These are phyloP conservation scores for Homarus americanus DNA, from an alignment of 1,140 invertebrate species.

Conservation along the genomic window DNA sequence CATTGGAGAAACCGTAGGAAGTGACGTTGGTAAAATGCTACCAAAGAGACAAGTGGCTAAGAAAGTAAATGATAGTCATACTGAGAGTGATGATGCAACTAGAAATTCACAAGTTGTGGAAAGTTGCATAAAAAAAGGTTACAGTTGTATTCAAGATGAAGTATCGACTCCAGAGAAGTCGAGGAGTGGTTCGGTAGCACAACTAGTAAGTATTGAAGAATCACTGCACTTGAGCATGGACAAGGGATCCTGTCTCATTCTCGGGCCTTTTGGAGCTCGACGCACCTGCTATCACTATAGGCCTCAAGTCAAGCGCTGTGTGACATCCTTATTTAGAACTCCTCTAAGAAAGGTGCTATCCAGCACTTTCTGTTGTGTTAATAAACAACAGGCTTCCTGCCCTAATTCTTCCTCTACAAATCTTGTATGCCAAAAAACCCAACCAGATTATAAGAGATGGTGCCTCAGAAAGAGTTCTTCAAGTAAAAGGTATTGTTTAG, in stretches of 20 bases:
- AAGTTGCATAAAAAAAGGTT: not conserved
- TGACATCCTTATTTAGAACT: conserved; percentile 39
- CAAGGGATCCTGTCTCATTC: conserved; percentile 42
- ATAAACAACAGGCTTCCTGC: conserved; percentile 29
- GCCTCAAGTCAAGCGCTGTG: conserved; percentile 69
- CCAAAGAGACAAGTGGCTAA: not conserved
- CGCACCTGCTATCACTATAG: conserved; percentile 70
- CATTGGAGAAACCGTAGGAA: not conserved
- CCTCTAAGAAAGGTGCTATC: conserved; percentile 45
- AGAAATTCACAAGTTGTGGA: not conserved
- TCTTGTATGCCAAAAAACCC: conserved; percentile 32
- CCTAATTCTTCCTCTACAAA: conserved; percentile 27
- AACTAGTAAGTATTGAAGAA: conserved; percentile 45
- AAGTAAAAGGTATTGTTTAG: not conserved
- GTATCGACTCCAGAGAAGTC: not conserved
- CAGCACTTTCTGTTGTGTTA: conserved; percentile 9
- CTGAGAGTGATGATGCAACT: not conserved
- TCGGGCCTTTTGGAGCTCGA: conserved; percentile 62
- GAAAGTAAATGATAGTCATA: not conserved
- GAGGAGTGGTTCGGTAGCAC: conserved; percentile 4
- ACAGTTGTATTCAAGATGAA: not conserved
- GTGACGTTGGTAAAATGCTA: not conserved
- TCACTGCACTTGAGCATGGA: conserved; percentile 28
- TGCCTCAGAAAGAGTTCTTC: conserved; percentile 21
- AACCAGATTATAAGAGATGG: not conserved